Base-by-base conservation (phyloP, 2,888 invertebrate genomes). In the Tipula helvola region DNA sequence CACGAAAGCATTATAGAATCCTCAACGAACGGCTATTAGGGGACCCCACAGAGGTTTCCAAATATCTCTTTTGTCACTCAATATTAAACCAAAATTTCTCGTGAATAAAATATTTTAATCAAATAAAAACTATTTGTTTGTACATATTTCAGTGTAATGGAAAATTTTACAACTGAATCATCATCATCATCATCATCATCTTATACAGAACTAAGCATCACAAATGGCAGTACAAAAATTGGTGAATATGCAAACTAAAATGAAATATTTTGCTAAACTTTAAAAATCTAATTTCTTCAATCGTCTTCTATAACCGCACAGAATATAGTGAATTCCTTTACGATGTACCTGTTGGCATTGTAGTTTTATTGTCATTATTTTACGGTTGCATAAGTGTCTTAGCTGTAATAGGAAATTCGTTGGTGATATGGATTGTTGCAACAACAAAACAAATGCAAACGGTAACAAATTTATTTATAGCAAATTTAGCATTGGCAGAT, bases 351-450 rank as follows among this genome's bases (percentile, higher is more conserved):
- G 93, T 94, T 0, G 94, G 94, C 85, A 93, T 96, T 89, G 94
- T 97, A 88, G 94, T 94, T 0, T 90, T 97, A 36, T 92, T 97
- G 85, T 96, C 96, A 12, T 92, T 96, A 88, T 93, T 96, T 88
- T 97, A 97, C 90, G 97, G 97, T 1, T 93, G 95, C 52, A 96
- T 97, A 90, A 96, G 96, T 28, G 93, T 97, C 39, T 91, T 96
- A 88, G 96, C 97, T 0, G 95, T 97, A 57, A 93, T 96, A 7
- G 97, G 97, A 0, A 97, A 97, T 91, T 93, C 94, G 39, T 93
- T 96, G n/a, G 97, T 97, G 18, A 96, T 97, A 91, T 95, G 96
- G 95, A 95, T 97, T 87, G 96, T 97, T 36, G 94, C 95, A 52
- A 96, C 96, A 13, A 96, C 95, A 87, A 92, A 94, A 44, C 93